Evolutionary conservation across 2,113 vertebrate genomes (phyloP), one percentile per base, ranked within the genome.

Genomic region (Ptyas mucosa): DNA sequence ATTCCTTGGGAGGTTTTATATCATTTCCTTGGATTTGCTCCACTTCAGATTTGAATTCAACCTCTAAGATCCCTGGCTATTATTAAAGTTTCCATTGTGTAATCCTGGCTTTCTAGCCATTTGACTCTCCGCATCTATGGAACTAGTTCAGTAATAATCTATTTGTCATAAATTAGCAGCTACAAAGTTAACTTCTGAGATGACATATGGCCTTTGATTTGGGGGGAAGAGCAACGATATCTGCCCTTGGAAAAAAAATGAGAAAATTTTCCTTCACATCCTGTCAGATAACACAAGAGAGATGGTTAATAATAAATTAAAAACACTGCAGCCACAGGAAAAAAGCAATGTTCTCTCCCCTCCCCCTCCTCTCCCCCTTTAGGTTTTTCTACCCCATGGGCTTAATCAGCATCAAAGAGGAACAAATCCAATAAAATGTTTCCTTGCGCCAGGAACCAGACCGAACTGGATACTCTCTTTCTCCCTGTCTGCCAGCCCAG

Each of bases 351-450:
- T 94, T 94, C 91, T 94, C 95, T 93, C 64, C 95, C 91, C 93
- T 95, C 91, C 93, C 93, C 55, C 93, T 93, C 91, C 90, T 94
- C 94, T 58, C 91, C 95, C 94, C 95, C 92, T 96, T 96, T 96
- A 64, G 92, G 95, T 94, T 95, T 95, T 93, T 96, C 92, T 98
- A 96, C 97, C 97, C 96, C 96, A 97, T 97, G 97, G 97, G 97
- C 96, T 98, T 98, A 97, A 98, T 97, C 91, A 96, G 96, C 97
- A 97, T 98, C 98, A 98, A 98, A 98, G 98, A 90, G 95, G 97
- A 98, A 97, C 97, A 98, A 98, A 98, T 98, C 97, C 97, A 97
- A 98, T 98, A 98, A 98, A 98, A 97, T 54, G 90, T 96, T 97
- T 97, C 96, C 96, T 95, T 97, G 96, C 97, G 96, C 97, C 95